Conservation (phyloP, 2,888 invertebrate genomes). For the Stegophylla sp. region DNA sequence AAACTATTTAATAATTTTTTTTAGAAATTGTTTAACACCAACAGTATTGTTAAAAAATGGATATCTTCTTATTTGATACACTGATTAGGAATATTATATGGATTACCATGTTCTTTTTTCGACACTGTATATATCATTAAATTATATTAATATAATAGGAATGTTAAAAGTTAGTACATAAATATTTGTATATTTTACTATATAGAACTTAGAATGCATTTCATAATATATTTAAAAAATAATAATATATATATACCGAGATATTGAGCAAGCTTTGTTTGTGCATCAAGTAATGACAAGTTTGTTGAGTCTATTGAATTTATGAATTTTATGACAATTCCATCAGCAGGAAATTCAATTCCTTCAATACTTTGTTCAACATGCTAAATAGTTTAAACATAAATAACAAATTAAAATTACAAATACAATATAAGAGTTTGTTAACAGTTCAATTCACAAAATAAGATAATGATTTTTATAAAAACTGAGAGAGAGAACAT, state of each 20-base stretch:
- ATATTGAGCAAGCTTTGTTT: conserved; percentile 33
- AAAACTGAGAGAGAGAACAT: too few species aligned
- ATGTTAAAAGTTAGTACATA: too few species aligned
- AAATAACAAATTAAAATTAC: too few species aligned
- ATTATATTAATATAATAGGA: background rate
- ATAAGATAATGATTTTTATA: too few species aligned
- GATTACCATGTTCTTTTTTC: too few species aligned
- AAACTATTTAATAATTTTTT: too few species aligned
- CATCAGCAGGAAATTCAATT: conserved; percentile 48
- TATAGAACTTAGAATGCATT: background rate
- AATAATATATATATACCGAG: conserved; percentile 30
- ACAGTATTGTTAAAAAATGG: too few species aligned
- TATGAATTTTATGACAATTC: conserved; percentile 41
- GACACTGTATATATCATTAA: background rate
- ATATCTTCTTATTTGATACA: too few species aligned
- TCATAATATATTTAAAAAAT: background rate
- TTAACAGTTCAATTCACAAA: too few species aligned
- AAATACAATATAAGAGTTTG: too few species aligned
- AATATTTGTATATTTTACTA: background rate
- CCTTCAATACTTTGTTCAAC: conserved; percentile 21
- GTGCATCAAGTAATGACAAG: conserved; percentile 25
- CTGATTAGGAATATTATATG: too few species aligned
- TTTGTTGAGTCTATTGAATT: conserved; percentile 41
- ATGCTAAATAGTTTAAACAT: conserved; percentile 8
- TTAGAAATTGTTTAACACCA: too few species aligned